phyloP scores from a whole-genome alignment of 2,888 invertebrate genomes.

The Orthosia incerta region DNA sequence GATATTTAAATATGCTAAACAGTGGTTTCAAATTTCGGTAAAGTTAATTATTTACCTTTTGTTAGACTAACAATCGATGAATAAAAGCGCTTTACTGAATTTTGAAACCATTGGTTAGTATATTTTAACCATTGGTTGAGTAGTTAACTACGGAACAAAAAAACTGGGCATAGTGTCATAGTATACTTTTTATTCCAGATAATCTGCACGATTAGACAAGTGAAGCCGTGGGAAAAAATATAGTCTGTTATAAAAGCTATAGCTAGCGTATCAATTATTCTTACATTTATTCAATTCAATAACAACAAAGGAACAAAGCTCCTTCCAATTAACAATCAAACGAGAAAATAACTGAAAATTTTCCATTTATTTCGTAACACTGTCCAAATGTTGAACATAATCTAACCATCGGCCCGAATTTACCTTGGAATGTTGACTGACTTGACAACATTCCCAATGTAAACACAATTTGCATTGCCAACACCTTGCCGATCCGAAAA shows the following conservation, averaged over 20 bases:
- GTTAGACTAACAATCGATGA: too few relatives aligned
- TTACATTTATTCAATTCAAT: conserved; percentile 1
- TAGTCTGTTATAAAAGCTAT: background rate
- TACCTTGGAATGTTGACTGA: conserved; percentile 72
- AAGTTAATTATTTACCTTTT: too few relatives aligned
- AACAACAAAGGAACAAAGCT: conserved; percentile 18
- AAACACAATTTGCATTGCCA: conserved; percentile 77
- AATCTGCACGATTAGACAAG: too few relatives aligned
- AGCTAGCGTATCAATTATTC: background rate
- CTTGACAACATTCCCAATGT: conserved; percentile 71
- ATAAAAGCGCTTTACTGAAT: too few relatives aligned
- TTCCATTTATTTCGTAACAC: conserved; percentile 48
- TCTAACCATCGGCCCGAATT: conserved; percentile 62
- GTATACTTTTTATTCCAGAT: too few relatives aligned
- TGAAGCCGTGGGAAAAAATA: too few relatives aligned
- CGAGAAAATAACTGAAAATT: conserved; percentile 42
- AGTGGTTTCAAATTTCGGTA: too few relatives aligned
- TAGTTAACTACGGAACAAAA: too few relatives aligned
- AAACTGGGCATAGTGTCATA: too few relatives aligned
- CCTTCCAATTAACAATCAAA: conserved; percentile 38
- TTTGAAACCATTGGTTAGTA: too few relatives aligned
- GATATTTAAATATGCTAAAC: too few relatives aligned
- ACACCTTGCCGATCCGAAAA: conserved; percentile 73
- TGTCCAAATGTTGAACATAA: conserved; percentile 65
- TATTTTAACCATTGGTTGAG: too few relatives aligned